Conservation (phyloP, 2,888 invertebrate species). For the Dryobotodes eremita region DNA sequence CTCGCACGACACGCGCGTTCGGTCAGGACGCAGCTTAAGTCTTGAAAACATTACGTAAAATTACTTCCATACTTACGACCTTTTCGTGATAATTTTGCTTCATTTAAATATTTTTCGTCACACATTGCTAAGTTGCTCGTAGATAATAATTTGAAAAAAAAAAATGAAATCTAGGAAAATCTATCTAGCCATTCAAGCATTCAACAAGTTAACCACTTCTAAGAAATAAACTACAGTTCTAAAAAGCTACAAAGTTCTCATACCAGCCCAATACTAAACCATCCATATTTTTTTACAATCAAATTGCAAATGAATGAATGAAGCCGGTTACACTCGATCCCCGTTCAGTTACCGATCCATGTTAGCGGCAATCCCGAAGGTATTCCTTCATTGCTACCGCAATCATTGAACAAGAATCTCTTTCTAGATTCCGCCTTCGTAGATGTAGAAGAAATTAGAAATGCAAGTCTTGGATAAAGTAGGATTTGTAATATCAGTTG, state of each 20-base stretch:
- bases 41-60: not conserved
- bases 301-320: constrained; percentile 33
- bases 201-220: not conserved
- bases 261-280: not conserved
- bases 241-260: not conserved
- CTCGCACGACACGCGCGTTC: not conserved
- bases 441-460: constrained; percentile 17
- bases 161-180: not conserved
- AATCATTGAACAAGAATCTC: constrained; percentile 54
- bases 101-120: not conserved
- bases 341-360: constrained; percentile 34
- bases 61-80: not conserved
- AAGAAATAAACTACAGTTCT: not conserved
- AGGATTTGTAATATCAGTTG: constrained; percentile 1
- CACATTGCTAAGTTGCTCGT: not conserved
- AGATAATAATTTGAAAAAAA: not conserved
- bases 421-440: constrained; percentile 12
- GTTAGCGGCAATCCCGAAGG: constrained; percentile 32
- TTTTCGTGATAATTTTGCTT: not conserved
- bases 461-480: not conserved
- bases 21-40: not conserved
- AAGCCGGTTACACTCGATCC: not conserved
- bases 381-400: constrained; percentile 10
- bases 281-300: constrained; percentile 2
- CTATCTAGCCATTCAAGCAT: not conserved